Evolutionary conservation across 2,113 vertebrate species (phyloP).

Genomic region (Tauraco erythrolophus): DNA sequence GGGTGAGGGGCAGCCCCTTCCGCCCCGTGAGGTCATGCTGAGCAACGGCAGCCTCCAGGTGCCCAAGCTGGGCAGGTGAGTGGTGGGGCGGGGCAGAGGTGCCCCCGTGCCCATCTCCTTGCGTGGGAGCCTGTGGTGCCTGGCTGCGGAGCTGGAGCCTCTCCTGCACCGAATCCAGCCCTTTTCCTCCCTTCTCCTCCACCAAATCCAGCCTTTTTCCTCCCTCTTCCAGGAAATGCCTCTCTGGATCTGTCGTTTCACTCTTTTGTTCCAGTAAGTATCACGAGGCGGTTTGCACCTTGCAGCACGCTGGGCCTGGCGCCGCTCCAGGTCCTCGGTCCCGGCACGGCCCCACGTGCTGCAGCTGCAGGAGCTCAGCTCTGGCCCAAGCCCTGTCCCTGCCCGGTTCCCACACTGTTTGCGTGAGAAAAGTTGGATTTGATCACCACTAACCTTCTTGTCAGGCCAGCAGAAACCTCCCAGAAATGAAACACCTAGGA

Average conservation of each 20-base stretch:
- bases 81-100: rapidly evolving
- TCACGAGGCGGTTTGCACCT: rapidly evolving
- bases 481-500: not conserved
- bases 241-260: constrained; percentile 53
- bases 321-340: rapidly evolving
- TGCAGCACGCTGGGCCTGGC: rapidly evolving
- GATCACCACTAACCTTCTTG: not conserved
- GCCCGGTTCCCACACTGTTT: rapidly evolving
- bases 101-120: rapidly evolving
- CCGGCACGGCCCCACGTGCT: rapidly evolving
- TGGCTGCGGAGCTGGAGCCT: rapidly evolving
- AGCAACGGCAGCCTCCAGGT: constrained; percentile 38
- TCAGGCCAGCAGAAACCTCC: not conserved
- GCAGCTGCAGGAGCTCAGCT: rapidly evolving
- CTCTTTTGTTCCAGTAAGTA: constrained; percentile 77
- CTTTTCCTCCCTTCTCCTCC: not conserved
- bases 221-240: constrained; percentile 64
- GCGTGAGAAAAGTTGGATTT: not conserved
- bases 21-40: not conserved
- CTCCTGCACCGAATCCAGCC: rapidly evolving
- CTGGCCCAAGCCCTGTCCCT: not conserved
- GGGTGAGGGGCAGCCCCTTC: not conserved
- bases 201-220: not conserved
- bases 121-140: rapidly evolving
- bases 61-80: constrained; percentile 62